A percentile compares a stretch with the other conserved stretches of the same genome.
Conservation (phyloP, 2,113 vertebrate species). For the Triplophysa tibetana region DNA sequence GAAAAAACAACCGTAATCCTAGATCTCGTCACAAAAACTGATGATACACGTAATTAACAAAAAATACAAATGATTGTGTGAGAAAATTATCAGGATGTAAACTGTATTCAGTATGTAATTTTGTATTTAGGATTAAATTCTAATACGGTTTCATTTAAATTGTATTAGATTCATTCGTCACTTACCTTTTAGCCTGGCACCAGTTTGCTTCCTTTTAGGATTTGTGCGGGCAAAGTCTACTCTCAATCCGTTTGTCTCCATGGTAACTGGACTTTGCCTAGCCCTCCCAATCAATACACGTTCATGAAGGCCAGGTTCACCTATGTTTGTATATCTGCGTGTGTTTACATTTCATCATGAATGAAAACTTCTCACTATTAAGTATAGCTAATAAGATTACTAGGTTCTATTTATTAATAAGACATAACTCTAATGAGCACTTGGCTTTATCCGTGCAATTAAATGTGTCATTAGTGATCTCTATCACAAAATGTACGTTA, state of each 20-base stretch:
- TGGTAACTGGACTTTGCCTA: constrained; percentile 62
- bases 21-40: not conserved
- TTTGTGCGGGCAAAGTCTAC: constrained; percentile 48
- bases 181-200: constrained; percentile 19
- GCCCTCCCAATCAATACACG: constrained; percentile 29
- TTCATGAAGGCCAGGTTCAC: not conserved
- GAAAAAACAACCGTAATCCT: not conserved
- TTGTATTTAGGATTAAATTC: not conserved
- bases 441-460: not conserved
- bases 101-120: not conserved
- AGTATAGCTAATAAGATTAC: too few species aligned
- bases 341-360: not conserved
- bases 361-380: not conserved
- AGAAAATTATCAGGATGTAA: not conserved
- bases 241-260: constrained; percentile 57
- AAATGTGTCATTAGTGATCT: too few species aligned
- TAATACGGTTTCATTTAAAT: not conserved
- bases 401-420: too few species aligned
- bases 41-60: not conserved
- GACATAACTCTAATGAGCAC: not conserved
- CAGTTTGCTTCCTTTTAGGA: constrained; percentile 38
- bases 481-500: not conserved
- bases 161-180: not conserved
- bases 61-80: not conserved
- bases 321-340: not conserved